Conservation (phyloP, 64 coral and sea anemone genomes). For the Stichodactyla mertensii region DNA sequence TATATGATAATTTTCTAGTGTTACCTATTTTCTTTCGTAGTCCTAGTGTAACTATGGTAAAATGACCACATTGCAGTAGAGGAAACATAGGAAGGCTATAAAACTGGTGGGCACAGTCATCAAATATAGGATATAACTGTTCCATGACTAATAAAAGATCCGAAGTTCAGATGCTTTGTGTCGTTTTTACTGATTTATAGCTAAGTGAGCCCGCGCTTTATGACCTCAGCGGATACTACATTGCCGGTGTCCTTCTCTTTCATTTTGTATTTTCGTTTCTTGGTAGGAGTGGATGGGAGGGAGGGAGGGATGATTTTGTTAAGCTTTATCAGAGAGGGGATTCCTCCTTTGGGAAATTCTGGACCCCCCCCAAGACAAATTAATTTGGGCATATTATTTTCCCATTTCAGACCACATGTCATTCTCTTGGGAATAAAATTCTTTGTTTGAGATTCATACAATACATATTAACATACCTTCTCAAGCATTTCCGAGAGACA, state of each 20-base stretch:
- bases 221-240: neutral
- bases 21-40: constrained; percentile 21
- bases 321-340: too few species aligned
- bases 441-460: too few species aligned
- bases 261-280: too few species aligned
- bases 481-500: too few species aligned
- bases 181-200: neutral
- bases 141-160: neutral
- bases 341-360: too few species aligned
- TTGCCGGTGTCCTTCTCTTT: neutral
- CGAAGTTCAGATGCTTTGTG: neutral
- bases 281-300: too few species aligned
- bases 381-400: too few species aligned
- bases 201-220: neutral
- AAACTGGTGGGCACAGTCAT: constrained; percentile 4
- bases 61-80: constrained; percentile 13
- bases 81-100: constrained; percentile 7
- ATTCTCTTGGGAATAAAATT: too few species aligned
- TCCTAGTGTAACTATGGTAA: constrained; percentile 15
- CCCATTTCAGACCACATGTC: too few species aligned
- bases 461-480: too few species aligned
- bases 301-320: too few species aligned
- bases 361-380: too few species aligned
- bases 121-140: neutral
- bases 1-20: neutral